These are phyloP conservation scores for Synanthedon tipuliformis DNA, from an alignment of 2,888 invertebrate genomes.

Conservation along the genomic window DNA sequence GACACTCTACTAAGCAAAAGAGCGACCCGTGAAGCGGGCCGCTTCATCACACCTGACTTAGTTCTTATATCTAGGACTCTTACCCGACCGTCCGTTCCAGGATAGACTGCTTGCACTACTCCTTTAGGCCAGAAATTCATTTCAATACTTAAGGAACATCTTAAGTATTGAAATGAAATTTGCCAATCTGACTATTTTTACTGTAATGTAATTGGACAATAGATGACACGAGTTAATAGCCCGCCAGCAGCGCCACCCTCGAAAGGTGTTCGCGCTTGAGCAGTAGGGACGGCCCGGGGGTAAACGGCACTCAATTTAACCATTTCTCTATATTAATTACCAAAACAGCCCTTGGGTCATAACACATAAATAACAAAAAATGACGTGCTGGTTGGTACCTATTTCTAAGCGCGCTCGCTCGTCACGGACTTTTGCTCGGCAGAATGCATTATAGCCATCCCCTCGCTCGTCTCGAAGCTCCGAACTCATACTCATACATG, in stretches of 20 bases:
- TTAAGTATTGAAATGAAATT: no score
- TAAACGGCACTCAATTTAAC: constrained; percentile 47
- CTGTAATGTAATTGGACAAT: background rate
- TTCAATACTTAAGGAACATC: no score
- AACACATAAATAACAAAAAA: constrained; percentile 50
- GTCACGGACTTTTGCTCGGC: constrained; percentile 76
- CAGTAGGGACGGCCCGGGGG: constrained; percentile 31
- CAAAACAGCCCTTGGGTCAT: constrained; percentile 36
- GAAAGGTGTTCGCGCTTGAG: constrained; percentile 38
- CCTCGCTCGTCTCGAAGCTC: constrained; percentile 27
- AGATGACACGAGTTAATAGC: background rate
- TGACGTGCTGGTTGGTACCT: constrained; percentile 20
- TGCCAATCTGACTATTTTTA: no score
- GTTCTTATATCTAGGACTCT: no score
- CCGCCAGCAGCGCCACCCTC: constrained; percentile 7
- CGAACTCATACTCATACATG: constrained; percentile 38
- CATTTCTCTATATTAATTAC: constrained; percentile 57
- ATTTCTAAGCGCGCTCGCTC: constrained; percentile 69
- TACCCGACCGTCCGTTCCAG: no score
- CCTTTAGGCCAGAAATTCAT: no score
- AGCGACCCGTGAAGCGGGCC: no score
- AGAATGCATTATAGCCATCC: constrained; percentile 32
- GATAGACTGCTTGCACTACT: no score
- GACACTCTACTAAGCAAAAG: no score
- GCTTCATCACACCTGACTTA: no score